A percentile compares a stretch with the other conserved stretches of the same genome.
phyloP scores from a whole-genome alignment of 1,140 invertebrate species.

The Teleogryllus occipitalis region DNA sequence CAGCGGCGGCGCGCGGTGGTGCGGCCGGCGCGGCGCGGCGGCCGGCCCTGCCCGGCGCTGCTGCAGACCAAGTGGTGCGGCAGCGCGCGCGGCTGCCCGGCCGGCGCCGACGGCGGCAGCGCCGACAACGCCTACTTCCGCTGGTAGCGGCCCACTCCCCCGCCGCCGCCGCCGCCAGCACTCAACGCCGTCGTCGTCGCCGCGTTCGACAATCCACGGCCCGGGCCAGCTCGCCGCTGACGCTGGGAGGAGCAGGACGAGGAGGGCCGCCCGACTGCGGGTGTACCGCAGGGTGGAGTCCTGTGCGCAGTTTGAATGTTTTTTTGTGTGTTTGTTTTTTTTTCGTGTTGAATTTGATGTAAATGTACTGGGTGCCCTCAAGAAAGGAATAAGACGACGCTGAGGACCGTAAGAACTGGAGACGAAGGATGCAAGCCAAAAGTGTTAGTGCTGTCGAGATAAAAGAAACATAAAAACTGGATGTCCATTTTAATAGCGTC shows the following conservation, averaged over 20 bases:
- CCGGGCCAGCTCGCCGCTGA: neutral
- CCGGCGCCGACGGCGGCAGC: slow-evolving; percentile 34
- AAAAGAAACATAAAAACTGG: no score
- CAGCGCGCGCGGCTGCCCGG: slow-evolving; percentile 57
- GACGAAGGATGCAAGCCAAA: no score
- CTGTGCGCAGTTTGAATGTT: no score
- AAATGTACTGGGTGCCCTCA: no score
- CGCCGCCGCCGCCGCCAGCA: neutral
- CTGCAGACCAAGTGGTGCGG: slow-evolving; percentile 82
- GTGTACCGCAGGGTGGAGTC: no score
- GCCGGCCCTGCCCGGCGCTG: slow-evolving; percentile 67
- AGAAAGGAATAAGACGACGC: no score
- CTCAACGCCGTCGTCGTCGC: neutral
- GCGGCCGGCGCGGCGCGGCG: slow-evolving; percentile 64
- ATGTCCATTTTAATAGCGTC: no score
- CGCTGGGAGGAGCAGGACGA: neutral
- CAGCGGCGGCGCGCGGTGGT: slow-evolving; percentile 64
- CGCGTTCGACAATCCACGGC: neutral
- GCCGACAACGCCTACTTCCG: slow-evolving; percentile 39
- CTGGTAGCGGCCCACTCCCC: slow-evolving; percentile 31
- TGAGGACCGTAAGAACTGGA: no score
- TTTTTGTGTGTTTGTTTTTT: no score
- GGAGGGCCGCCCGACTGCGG: neutral
- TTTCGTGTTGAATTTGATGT: no score
- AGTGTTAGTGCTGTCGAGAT: no score